Percentiles rank a stretch among this genome's conserved stretches.
These are phyloP conservation scores for Erithacus rubecula DNA, from an alignment of 2,797 vertebrate genomes.

Conservation along the genomic window DNA sequence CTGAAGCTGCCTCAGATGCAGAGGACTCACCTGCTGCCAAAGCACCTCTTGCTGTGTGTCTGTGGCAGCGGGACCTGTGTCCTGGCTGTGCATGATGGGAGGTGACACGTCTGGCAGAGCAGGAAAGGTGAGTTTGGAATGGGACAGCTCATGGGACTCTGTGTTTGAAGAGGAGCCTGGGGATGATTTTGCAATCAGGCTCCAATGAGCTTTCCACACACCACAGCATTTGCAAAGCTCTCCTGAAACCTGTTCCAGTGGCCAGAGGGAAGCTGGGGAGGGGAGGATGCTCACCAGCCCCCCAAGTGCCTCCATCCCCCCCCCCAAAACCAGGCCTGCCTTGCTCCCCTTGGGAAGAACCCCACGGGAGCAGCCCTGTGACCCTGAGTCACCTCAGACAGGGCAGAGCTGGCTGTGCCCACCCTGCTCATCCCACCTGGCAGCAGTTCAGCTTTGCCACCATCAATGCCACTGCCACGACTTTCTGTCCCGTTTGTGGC, in stretches of 20 bases:
- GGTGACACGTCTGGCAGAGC: neutral
- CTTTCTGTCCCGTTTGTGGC: neutral
- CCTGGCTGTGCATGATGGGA: neutral
- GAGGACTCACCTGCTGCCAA: neutral
- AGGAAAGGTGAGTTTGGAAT: constrained; percentile 33
- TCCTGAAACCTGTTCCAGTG: neutral
- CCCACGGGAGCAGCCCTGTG: neutral
- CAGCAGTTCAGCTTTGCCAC: fast-evolving
- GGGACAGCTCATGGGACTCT: neutral
- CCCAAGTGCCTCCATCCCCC: neutral
- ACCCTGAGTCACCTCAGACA: too few species aligned
- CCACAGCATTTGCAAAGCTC: neutral
- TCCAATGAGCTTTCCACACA: neutral
- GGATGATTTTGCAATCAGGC: constrained; percentile 30
- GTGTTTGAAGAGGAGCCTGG: neutral
- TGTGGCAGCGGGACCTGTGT: neutral
- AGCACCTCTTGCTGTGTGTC: neutral
- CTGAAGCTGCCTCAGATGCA: fast-evolving
- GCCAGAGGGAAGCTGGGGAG: neutral
- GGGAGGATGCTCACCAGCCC: neutral
- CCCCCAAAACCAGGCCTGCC: neutral
- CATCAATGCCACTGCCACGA: fast-evolving
- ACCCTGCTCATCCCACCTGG: neutral
- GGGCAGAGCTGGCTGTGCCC: neutral
- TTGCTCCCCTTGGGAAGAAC: neutral